Conservation (phyloP, 2,113 vertebrate species). For the Enhydra lutris region DNA sequence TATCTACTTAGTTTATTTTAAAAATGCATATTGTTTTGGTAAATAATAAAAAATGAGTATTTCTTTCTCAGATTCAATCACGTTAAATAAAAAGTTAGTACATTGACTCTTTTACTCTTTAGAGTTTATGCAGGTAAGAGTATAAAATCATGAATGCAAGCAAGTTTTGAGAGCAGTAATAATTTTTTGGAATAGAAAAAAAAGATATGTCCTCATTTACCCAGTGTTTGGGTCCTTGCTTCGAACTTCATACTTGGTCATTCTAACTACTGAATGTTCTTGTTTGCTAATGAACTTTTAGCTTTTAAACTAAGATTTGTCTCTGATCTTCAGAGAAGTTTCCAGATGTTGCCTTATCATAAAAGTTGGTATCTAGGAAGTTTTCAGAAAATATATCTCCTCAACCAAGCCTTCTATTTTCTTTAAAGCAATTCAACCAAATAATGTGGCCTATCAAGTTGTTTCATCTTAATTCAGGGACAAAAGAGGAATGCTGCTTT, state of each 20-base stretch:
- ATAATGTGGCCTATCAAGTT: constrained; percentile 64
- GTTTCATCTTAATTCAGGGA: constrained; percentile 74
- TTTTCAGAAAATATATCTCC: constrained; percentile 38
- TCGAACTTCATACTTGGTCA: neutral
- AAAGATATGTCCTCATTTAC: neutral
- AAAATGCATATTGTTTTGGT: neutral
- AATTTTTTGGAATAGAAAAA: neutral
- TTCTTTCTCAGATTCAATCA: neutral
- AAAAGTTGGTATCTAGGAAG: constrained; percentile 1
- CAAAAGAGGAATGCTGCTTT: constrained; percentile 74
- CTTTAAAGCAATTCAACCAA: constrained; percentile 58
- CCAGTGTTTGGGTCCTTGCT: neutral
- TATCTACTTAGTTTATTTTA: constrained; percentile 30
- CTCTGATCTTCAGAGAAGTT: constrained; percentile 15
- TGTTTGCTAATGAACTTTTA: constrained; percentile 53
- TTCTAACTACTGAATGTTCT: constrained; percentile 20
- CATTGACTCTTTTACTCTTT: neutral
- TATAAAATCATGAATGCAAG: neutral
- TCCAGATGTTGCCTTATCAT: constrained; percentile 20
- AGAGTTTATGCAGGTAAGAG: neutral
- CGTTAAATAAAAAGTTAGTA: neutral
- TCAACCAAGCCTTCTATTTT: constrained; percentile 50
- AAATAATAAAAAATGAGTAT: neutral
- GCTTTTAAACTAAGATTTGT: constrained; percentile 35
- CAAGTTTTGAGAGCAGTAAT: constrained; percentile 29